Base-by-base conservation (phyloP, 2,797 vertebrate genomes). In the Sylvia borin region DNA sequence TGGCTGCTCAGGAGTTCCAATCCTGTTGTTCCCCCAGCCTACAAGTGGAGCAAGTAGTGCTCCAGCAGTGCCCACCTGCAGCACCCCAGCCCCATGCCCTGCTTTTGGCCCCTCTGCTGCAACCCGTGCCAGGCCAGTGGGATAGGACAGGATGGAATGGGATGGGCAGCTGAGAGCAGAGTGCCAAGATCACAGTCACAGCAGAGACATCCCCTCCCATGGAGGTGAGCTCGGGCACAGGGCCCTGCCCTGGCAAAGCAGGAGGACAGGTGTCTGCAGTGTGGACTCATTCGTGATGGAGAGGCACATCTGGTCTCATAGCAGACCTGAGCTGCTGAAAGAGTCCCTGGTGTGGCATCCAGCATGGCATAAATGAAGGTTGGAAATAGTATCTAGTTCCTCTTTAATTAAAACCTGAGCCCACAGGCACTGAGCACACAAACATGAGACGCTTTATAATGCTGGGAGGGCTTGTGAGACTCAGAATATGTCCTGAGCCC, bases 191-290 rank as follows among this genome's bases (percentile, higher is more conserved):
- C 11, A 3, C 24, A 5, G 7, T 27, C 3, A 1, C 25, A 51
- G 75, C 8, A 2, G 3, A 34, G 78, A 34, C 20, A 12, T 79
- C 40, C 25, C n/a, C 5, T 76, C 48, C 66, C 2, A 0, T 0
- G 0, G 65, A 81, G 50, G 13, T 38, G 66, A 50, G 58, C 62
- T 74, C 0, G 0, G 70, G 58, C 34, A 32, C 1, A 0, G n/a
- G 31, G 15, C 43, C 20, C 36, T 86, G 68, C 32, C 71, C 54
- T 70, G 72, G 55, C 48, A 55, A 20, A 51, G 88, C 68, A 64
- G 68, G 75, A 72, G 67, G 42, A 48, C 1, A 0, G 0, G 0
- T 38, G 67, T 26, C 72, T 0, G 0, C 47, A n/a, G 42, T 9
- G 16, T 7, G 36, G 67, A 13, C 72, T 71, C 0, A 0, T 65